These are phyloP conservation scores for Drosophila albomicans DNA, from an alignment of 1,140 invertebrate genomes.

Conservation along the genomic window DNA sequence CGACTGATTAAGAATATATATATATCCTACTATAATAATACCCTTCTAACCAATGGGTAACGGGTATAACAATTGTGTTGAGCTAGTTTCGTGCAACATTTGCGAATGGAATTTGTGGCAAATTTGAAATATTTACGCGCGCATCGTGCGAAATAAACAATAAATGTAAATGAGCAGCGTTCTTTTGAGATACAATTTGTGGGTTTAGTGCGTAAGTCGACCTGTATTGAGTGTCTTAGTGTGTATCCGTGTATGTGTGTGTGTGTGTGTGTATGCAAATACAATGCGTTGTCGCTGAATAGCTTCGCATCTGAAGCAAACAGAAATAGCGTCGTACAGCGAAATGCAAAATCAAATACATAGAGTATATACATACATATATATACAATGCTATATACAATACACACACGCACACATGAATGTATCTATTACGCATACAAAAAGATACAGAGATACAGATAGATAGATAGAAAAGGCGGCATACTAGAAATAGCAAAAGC, in stretches of 20 bases:
- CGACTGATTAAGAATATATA: no score
- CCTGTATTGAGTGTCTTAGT: background rate
- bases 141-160: constrained; percentile 1
- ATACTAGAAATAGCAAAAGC: constrained; percentile 17
- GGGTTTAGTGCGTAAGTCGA: constrained; percentile 24
- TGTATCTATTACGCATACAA: constrained; percentile 12
- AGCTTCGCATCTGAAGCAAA: constrained; percentile 5
- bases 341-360: constrained; percentile 71
- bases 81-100: constrained; percentile 3
- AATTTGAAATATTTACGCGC: constrained; percentile 2
- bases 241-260: constrained; percentile 3
- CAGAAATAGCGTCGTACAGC: constrained; percentile 31
- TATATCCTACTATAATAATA: no score
- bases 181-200: constrained; percentile 17
- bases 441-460: constrained; percentile 3
- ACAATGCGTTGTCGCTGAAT: constrained; percentile 20
- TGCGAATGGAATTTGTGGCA: constrained; percentile 3
- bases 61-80: background rate
- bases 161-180: background rate
- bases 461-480: background rate
- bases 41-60: no score
- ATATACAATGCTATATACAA: constrained; percentile 15
- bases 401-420: constrained; percentile 19
- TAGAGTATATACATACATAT: no score
- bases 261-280: constrained; percentile 27